Percentiles rank a stretch among this genome's conserved stretches.
Evolutionary conservation across 2,797 vertebrate genomes (phyloP).

Genomic region (Poeciliopsis gracilis): DNA sequence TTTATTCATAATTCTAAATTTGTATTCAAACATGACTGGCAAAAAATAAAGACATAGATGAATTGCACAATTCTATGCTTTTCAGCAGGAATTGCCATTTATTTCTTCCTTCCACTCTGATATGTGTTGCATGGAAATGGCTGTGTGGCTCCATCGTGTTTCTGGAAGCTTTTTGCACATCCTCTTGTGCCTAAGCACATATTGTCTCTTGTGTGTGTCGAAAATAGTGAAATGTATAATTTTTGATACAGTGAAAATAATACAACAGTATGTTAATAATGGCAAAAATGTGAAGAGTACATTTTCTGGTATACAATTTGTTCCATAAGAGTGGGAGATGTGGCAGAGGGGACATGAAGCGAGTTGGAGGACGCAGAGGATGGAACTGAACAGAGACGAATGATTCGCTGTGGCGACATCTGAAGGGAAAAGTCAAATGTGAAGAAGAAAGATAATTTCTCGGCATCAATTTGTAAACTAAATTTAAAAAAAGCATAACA

Average conservation of each 20-base stretch:
- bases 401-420: not conserved
- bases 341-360: not conserved
- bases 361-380: not conserved
- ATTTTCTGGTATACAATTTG: not conserved
- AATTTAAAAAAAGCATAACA: not conserved
- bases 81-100: conserved; percentile 20
- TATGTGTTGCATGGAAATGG: not conserved
- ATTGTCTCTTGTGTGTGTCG: not conserved
- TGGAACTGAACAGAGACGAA: not conserved
- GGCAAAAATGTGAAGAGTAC: not conserved
- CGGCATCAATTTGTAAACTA: not conserved
- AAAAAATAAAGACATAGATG: conserved; percentile 14
- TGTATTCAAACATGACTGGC: conserved; percentile 8
- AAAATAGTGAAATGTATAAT: not conserved
- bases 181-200: not conserved
- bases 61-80: not conserved
- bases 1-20: conserved; percentile 1
- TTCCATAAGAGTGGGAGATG: not conserved
- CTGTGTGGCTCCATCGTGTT: conserved; percentile 1
- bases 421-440: not conserved
- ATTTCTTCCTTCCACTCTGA: conserved; percentile 13
- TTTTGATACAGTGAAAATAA: not conserved
- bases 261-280: not conserved
- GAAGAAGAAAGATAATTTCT: not conserved
- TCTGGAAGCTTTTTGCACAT: not conserved